phyloP scores from a whole-genome alignment of 2,888 invertebrate genomes.

The Yponomeuta sedellus region DNA sequence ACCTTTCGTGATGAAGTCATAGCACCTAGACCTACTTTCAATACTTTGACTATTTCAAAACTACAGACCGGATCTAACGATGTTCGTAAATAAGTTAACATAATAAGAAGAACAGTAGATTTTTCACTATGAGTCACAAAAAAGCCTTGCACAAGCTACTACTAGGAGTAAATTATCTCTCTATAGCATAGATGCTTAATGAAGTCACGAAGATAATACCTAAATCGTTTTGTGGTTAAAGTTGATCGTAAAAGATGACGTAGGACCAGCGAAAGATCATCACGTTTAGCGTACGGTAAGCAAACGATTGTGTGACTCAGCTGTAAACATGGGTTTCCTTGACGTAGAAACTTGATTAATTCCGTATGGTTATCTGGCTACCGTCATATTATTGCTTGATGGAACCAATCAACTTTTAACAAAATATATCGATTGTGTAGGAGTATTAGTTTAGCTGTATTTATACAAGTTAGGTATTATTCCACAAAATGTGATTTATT shows the following conservation, averaged over 20 bases:
- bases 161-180: not conserved
- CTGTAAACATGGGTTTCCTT: not conserved
- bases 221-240: not conserved
- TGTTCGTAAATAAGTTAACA: not conserved
- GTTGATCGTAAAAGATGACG: not conserved
- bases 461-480: no score
- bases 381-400: not conserved
- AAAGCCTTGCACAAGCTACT: not conserved
- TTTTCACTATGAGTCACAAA: not conserved
- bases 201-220: not conserved
- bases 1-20: not conserved
- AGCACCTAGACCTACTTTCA: not conserved
- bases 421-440: not conserved
- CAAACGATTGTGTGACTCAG: not conserved
- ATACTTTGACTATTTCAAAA: not conserved
- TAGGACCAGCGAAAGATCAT: not conserved
- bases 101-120: not conserved
- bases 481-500: no score
- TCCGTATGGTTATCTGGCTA: not conserved
- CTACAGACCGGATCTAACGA: not conserved
- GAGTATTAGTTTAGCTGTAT: no score
- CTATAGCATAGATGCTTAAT: not conserved
- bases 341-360: not conserved
- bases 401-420: not conserved
- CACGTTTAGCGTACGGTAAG: not conserved